Base-by-base conservation (phyloP, 2,113 vertebrate species). In the Cnemophilus loriae region DNA sequence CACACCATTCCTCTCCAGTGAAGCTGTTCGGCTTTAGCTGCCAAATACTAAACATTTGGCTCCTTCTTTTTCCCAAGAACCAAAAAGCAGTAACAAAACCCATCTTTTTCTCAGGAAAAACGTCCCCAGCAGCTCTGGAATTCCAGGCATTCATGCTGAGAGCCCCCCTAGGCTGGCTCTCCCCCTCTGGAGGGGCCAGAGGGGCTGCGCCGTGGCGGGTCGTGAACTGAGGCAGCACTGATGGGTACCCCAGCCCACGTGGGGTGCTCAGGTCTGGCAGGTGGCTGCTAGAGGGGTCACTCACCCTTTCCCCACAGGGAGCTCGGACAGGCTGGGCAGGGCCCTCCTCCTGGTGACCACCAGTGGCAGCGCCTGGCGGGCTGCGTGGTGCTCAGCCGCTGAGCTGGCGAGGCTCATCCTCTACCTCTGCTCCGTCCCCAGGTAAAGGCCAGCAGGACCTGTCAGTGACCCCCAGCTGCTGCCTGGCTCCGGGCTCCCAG, bases 271-370 rank as follows among this genome's bases (percentile, higher is more conserved):
- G 39, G 11, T 33, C 63, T 55, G 63, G 42, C 10, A 52, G 4
- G 52, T 21, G 9, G 60, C 49, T 87, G 70, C 74, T 6, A 18
- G 37, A n/a, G 61, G 16, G 10, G 13, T 55, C 56, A 63, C 27
- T 56, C 14, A 0, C 18, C 52, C 35, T 67, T 56, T 74, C 63
- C 52, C 84, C 5, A 0, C 97, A 99, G 99, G 99, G 3, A 98
- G 98, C 86, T 98, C 95, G 5, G 99, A 99, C 97, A 98, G 97
- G 86, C 85, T 96, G 10, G 98, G 98, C 64, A 97, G 99, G 49
- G 97, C 98, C 4, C 93, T 99, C 28, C 96, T 99, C 50, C 98
- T 99, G 89, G 97, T 99, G 92, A 98, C 97, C 49, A 98, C 98
- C 35, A 88, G 97, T 1, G 85, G 98, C 84, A 97, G 83, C 1